Evolutionary conservation across 2,888 invertebrate genomes (phyloP).

Genomic region (Mactromeris polynyma): DNA sequence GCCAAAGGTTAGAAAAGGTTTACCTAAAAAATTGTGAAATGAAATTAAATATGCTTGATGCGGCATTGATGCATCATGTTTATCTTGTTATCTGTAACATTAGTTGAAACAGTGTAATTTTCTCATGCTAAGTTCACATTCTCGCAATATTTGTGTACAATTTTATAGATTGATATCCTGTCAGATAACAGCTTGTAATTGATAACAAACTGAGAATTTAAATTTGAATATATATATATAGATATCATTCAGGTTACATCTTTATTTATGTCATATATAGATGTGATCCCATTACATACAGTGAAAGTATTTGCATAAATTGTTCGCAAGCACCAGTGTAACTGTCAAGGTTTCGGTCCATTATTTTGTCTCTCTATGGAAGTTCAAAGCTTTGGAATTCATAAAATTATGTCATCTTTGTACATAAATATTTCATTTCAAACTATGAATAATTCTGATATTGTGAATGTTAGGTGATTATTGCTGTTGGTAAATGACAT

Average conservation of each 20-base stretch:
- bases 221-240: neutral
- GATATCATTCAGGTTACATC: neutral
- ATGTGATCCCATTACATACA: neutral
- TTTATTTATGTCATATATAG: neutral
- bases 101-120: conserved; percentile 7
- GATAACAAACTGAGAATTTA: neutral
- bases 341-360: too few species aligned
- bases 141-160: conserved; percentile 31
- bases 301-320: too few species aligned
- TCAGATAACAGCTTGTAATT: neutral
- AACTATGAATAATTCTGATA: neutral
- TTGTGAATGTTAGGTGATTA: neutral
- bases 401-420: too few species aligned
- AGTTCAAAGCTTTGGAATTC: too few species aligned
- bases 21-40: neutral
- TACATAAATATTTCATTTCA: neutral
- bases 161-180: neutral
- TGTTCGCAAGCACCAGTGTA: too few species aligned
- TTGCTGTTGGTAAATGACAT: neutral
- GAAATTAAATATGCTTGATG: neutral
- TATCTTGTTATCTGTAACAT: neutral
- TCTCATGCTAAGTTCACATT: conserved; percentile 23
- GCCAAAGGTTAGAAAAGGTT: neutral
- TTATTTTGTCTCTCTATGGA: too few species aligned
- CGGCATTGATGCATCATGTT: neutral